Conservation (phyloP, 2,113 vertebrate genomes). For the Poecilia latipinna region DNA sequence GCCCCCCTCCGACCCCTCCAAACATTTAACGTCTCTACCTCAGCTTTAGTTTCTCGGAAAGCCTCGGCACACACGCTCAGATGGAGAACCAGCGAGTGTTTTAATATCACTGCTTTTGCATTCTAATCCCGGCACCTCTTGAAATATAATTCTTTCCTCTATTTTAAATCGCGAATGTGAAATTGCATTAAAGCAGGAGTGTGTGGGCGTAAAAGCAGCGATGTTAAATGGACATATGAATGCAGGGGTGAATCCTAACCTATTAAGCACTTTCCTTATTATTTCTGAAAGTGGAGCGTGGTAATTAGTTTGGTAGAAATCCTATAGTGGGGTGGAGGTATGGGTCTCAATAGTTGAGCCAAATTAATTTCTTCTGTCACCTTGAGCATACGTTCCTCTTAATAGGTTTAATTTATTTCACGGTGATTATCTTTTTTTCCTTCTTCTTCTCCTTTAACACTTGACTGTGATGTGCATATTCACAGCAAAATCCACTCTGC, state of each 20-base stretch:
- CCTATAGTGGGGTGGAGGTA: slow-evolving; percentile 75
- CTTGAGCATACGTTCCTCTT: slow-evolving; percentile 77
- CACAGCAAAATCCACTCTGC: slow-evolving; percentile 55
- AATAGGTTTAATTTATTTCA: slow-evolving; percentile 82
- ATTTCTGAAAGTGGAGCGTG: slow-evolving; percentile 80
- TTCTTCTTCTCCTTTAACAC: slow-evolving; percentile 26
- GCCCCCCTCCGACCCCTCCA: slow-evolving; percentile 31
- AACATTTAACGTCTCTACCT: slow-evolving; percentile 74
- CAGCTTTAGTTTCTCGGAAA: slow-evolving; percentile 49
- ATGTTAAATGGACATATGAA: slow-evolving; percentile 79
- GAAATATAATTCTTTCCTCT: slow-evolving; percentile 74
- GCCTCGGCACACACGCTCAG: slow-evolving; percentile 10
- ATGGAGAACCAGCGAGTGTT: slow-evolving; percentile 53
- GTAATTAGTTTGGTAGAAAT: slow-evolving; percentile 80
- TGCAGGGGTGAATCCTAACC: slow-evolving; percentile 77
- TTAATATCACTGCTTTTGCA: slow-evolving; percentile 73
- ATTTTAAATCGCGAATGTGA: slow-evolving; percentile 73
- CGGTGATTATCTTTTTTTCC: slow-evolving; percentile 67
- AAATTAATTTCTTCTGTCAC: slow-evolving; percentile 81
- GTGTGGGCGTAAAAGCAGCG: slow-evolving; percentile 71
- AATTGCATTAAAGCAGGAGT: slow-evolving; percentile 76
- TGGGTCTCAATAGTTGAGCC: slow-evolving; percentile 77
- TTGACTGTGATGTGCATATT: slow-evolving; percentile 65
- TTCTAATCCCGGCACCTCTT: slow-evolving; percentile 77
- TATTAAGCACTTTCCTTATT: slow-evolving; percentile 81